Percentiles rank a stretch among this genome's conserved stretches.
These are phyloP conservation scores for Lepidostoma basale DNA, from an alignment of 1,140 invertebrate genomes.

Conservation along the genomic window DNA sequence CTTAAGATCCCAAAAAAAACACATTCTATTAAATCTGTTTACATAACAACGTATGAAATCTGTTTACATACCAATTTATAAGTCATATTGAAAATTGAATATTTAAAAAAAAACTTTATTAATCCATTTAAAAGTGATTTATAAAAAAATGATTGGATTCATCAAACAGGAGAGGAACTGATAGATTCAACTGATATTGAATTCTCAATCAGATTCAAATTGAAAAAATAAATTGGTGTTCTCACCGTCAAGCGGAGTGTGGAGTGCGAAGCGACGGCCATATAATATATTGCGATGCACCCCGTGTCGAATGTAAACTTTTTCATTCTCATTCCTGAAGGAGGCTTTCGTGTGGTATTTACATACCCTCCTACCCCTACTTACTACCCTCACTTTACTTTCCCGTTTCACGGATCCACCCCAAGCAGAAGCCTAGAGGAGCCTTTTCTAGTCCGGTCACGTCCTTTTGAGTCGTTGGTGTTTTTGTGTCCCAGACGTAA, in stretches of 20 bases:
- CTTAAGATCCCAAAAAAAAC: too few relatives aligned
- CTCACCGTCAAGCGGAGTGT: background rate
- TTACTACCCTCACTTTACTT: background rate
- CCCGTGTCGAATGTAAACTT: background rate
- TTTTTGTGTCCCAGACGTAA: conserved; percentile 22
- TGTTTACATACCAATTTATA: too few relatives aligned
- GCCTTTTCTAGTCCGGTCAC: conserved; percentile 34
- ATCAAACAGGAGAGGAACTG: background rate
- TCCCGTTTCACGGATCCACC: background rate
- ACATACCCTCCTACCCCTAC: background rate
- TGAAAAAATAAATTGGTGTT: conserved; percentile 24
- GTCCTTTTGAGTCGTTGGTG: conserved; percentile 23
- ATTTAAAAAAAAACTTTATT: background rate
- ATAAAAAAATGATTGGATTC: background rate
- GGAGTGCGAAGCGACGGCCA: background rate
- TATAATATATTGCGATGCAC: conserved; percentile 13
- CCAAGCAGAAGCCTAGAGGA: too few relatives aligned
- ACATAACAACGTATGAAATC: too few relatives aligned
- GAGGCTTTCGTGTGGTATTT: conserved; percentile 18
- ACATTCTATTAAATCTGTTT: too few relatives aligned
- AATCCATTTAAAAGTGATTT: background rate
- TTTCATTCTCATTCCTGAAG: conserved; percentile 14
- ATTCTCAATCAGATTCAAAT: background rate
- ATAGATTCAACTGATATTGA: background rate
- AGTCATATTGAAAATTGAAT: too few relatives aligned